These are phyloP conservation scores for Microhierax caerulescens DNA, from an alignment of 2,797 vertebrate genomes.

Conservation along the genomic window DNA sequence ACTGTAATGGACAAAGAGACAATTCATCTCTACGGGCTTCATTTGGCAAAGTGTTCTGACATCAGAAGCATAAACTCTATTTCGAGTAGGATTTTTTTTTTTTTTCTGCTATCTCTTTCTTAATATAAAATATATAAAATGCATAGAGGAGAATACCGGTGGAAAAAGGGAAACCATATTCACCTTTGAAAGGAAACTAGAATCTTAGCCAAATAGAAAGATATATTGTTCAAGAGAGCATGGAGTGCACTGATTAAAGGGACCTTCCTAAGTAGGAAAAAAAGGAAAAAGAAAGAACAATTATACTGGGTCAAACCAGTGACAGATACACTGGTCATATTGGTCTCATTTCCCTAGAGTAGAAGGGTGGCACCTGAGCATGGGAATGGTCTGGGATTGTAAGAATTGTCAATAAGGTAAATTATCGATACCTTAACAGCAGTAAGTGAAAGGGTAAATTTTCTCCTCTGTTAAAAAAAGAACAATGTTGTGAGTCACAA, in stretches of 20 bases:
- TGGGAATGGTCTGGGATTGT: neutral
- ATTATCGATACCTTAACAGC: neutral
- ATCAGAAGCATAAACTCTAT: neutral
- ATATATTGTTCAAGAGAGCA: neutral
- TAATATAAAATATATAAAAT: neutral
- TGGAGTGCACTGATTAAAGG: neutral
- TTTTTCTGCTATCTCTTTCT: neutral
- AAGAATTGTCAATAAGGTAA: neutral
- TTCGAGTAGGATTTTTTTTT: neutral
- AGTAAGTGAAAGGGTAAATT: neutral
- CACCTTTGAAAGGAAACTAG: neutral
- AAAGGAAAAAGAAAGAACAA: neutral
- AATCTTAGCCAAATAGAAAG: neutral
- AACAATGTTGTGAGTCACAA: neutral
- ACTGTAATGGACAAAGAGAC: slow-evolving; percentile 40
- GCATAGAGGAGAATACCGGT: neutral
- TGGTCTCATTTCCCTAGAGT: neutral
- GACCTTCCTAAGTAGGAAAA: neutral
- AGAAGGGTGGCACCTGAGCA: neutral
- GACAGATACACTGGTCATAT: no score
- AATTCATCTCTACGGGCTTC: neutral
- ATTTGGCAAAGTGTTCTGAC: neutral
- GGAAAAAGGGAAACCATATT: neutral
- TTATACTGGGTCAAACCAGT: neutral
- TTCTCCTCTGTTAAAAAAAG: neutral